Evolutionary conservation across 2,888 invertebrate species (phyloP).

Genomic region (Calephelis perditalis): DNA sequence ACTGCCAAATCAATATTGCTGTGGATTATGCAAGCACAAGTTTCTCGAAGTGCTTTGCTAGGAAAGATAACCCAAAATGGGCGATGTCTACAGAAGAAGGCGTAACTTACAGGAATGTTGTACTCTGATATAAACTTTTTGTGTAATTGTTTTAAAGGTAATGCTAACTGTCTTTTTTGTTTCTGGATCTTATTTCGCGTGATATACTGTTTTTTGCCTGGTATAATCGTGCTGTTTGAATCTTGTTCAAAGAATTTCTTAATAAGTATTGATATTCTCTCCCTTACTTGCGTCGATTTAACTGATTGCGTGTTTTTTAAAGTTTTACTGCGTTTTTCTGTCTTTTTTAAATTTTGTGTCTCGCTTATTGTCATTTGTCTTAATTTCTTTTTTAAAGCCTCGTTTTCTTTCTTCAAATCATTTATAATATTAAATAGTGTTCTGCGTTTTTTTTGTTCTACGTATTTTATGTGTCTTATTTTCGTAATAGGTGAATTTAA

Average conservation of each 20-base stretch:
- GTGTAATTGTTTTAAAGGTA: slow-evolving; percentile 1
- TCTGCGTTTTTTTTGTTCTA: not conserved
- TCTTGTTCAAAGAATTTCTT: no score
- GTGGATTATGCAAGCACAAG: slow-evolving; percentile 1
- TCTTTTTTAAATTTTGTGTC: not conserved
- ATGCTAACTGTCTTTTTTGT: not conserved
- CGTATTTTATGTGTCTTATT: not conserved
- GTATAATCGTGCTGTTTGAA: no score
- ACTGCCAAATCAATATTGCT: not conserved
- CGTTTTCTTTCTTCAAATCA: no score
- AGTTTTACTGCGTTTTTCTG: no score
- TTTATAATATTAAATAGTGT: no score
- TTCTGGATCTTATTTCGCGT: not conserved
- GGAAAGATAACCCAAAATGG: slow-evolving; percentile 4
- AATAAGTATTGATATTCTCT: no score
- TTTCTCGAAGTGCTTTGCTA: not conserved
- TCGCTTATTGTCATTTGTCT: no score
- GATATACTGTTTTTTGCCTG: not conserved
- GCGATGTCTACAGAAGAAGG: not conserved
- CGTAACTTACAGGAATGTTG: not conserved
- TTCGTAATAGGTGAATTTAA: slow-evolving; percentile 1
- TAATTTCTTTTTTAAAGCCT: no score
- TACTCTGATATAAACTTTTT: not conserved
- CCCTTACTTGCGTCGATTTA: not conserved
- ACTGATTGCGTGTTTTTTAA: no score